Base-by-base conservation (phyloP, 1,140 invertebrate genomes). In the Solen grandis region DNA sequence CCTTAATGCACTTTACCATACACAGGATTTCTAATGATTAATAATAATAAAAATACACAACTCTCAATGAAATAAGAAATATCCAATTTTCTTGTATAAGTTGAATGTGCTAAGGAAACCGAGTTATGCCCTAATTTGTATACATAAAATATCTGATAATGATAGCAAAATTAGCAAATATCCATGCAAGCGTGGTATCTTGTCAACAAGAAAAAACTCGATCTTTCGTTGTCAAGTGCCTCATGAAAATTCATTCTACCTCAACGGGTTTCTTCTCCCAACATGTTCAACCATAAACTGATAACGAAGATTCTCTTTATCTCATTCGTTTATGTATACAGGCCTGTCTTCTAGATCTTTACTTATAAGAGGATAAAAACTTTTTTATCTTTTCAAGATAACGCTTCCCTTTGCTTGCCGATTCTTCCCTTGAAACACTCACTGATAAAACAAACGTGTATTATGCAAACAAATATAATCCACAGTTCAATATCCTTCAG, bases 361-460 rank as follows among this genome's bases (percentile, higher is more conserved):
- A 25, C n/a, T 19, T 54, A 54, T 19, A 54, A 54, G 27, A 54
- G n/a, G 27, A 54, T 54, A 19, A 60, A 14, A 60, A 16, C 59
- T 76, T 60, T 76, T 46, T 66, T 76, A 76, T 76, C 66, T 76
- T 66, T 66, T 76, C 74, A 31, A 76, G 74, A 76, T 76, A 76
- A 66, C 74, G 50, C 27, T 36, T 35, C 16, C 38, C 46, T 52
- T 55, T 76, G 62, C 54, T 63, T 50, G 29, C 22, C 50, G 22
- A 36, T 60, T 46, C 57, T 31, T 65, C n/a, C n/a, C n/a, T 76
- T 55, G 31, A 66, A 50, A 55, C 54, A 55, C n/a, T 55, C 55
- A 70, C 36, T 27, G 33, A 55, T 55, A 54, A 55, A 50, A n/a
- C 65, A n/a, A 31, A 13, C 29, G 50, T 66, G 25, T 66, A 22